Evolutionary conservation across 1,140 invertebrate species (phyloP).

Genomic region (Drosophila gunungcola): DNA sequence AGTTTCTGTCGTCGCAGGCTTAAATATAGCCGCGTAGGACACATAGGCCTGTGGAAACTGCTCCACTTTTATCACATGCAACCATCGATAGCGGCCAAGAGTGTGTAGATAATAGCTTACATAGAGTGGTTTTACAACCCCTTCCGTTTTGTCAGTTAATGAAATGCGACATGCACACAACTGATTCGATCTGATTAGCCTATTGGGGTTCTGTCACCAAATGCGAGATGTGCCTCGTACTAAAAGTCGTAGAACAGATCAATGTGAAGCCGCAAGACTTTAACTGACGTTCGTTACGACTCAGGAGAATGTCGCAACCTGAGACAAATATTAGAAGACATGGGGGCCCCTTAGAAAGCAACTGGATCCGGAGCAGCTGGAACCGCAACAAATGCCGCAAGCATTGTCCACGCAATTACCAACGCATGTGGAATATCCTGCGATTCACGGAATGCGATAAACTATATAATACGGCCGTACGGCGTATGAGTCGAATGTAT

Average conservation of each 20-base stretch:
- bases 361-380: slow-evolving; percentile 5
- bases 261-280: background rate
- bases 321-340: background rate
- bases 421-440: slow-evolving; percentile 54
- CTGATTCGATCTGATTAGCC: slow-evolving; percentile 42
- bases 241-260: background rate
- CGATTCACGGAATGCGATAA: slow-evolving; percentile 23
- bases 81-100: slow-evolving; percentile 46
- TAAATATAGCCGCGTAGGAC: slow-evolving; percentile 44
- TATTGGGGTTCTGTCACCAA: slow-evolving; percentile 7
- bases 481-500: slow-evolving; percentile 24
- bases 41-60: slow-evolving; percentile 17
- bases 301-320: background rate
- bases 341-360: background rate
- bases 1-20: slow-evolving; percentile 44
- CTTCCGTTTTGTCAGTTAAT: slow-evolving; percentile 42
- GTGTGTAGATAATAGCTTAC: slow-evolving; percentile 14
- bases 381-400: slow-evolving; percentile 56
- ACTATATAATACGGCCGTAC: slow-evolving; percentile 21
- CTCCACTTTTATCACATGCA: slow-evolving; percentile 74
- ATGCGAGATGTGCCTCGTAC: background rate
- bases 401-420: slow-evolving; percentile 71
- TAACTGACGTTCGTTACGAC: too few relatives aligned
- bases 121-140: slow-evolving; percentile 6
- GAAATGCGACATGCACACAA: slow-evolving; percentile 50